Conservation (phyloP, 2,888 invertebrate genomes). For the Fabriciana adippe region DNA sequence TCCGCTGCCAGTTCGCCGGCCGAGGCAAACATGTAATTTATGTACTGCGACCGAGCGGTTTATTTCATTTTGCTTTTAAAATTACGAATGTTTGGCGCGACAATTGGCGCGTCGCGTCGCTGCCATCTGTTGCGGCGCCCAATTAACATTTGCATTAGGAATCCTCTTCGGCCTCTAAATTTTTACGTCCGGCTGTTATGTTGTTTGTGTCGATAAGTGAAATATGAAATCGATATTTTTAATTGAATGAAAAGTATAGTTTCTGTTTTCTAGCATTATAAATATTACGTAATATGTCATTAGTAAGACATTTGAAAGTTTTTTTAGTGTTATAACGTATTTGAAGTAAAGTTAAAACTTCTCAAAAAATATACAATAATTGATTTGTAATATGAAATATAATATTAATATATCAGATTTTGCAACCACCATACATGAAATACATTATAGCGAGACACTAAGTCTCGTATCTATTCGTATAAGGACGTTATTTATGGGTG, state of each 20-base stretch:
- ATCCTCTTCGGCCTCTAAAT: constrained; percentile 47
- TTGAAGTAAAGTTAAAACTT: too few relatives aligned
- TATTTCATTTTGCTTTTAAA: constrained; percentile 81
- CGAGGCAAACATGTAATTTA: constrained; percentile 81
- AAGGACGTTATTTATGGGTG: constrained; percentile 74
- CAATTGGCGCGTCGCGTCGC: constrained; percentile 76
- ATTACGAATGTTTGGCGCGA: constrained; percentile 79
- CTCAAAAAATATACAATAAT: background rate
- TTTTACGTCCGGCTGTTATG: constrained; percentile 3
- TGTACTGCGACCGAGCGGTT: constrained; percentile 78
- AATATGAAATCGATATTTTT: background rate
- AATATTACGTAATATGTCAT: background rate
- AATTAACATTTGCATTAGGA: constrained; percentile 75
- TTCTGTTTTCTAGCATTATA: background rate
- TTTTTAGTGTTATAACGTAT: too few relatives aligned
- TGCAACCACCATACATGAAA: constrained; percentile 29
- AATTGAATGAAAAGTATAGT: background rate
- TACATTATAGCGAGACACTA: constrained; percentile 36
- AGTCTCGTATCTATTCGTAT: constrained; percentile 54
- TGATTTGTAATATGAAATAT: constrained; percentile 10
- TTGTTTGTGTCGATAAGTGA: background rate
- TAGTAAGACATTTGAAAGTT: too few relatives aligned
- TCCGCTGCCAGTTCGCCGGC: constrained; percentile 78
- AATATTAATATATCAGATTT: constrained; percentile 28
- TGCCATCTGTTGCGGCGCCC: constrained; percentile 75